These are phyloP conservation scores for Colinus virginianus DNA, from an alignment of 2,113 vertebrate species.

Conservation along the genomic window DNA sequence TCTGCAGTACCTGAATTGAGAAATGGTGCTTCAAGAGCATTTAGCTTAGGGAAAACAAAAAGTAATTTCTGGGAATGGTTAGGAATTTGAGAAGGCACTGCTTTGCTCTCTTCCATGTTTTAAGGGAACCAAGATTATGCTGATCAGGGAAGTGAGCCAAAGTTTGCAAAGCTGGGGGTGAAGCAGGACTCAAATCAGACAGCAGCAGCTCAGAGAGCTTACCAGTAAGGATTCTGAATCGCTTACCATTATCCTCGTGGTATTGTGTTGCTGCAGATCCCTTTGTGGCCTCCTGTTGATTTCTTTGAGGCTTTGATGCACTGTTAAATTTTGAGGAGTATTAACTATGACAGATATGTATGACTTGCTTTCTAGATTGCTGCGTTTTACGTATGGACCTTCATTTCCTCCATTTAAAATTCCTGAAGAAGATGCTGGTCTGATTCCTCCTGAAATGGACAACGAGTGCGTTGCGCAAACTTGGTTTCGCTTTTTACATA, in stretches of 20 bases:
- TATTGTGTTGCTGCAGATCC: not conserved
- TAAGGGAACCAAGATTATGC: not conserved
- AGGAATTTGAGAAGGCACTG: not conserved
- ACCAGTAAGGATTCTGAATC: not conserved
- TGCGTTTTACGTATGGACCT: constrained; percentile 92
- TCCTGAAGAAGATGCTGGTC: constrained; percentile 91
- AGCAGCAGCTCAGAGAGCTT: not conserved
- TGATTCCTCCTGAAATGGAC: constrained; percentile 95
- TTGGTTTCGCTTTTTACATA: constrained; percentile 97
- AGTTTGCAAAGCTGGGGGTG: not conserved
- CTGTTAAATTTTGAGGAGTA: not conserved
- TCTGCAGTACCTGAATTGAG: not conserved
- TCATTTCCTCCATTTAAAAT: constrained; percentile 95
- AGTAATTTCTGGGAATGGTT: not conserved
- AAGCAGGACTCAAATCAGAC: not conserved
- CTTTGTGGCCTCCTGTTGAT: not conserved
- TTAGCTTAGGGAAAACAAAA: not conserved
- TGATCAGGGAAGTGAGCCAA: not conserved
- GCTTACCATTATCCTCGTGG: not conserved
- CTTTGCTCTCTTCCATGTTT: not conserved
- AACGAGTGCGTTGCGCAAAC: constrained; percentile 94
- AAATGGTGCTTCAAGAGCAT: not conserved
- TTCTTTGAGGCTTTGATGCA: not conserved
- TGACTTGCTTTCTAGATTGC: constrained; percentile 79
- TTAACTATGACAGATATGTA: not conserved